Base-by-base conservation (phyloP, 2,888 invertebrate genomes). In the Catocala fraxini region DNA sequence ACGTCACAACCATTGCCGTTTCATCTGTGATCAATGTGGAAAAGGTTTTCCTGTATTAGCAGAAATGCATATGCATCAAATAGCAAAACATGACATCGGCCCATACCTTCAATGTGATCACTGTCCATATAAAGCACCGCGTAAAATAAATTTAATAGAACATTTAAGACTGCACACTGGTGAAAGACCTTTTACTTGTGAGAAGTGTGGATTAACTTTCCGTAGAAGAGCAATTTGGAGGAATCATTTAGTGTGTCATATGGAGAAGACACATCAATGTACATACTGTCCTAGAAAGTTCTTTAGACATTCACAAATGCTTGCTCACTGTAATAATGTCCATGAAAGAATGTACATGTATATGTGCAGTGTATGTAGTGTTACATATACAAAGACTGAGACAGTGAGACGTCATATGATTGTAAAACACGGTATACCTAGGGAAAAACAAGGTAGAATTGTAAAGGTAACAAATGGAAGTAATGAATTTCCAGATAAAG, bases 161-260 rank as follows among this genome's bases (percentile, higher is more conserved):
- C 93, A 94, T 66, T 82, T 86, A 34, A 63, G 93, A 9, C 55
- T 91, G 5, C 94, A 94, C 57, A 89, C 93, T 0, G 93, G 93
- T 0, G 93, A 93, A 63, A 65, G 93, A 25, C 94, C 94, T 0
- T 93, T 89, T 41, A 82, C 91, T 0, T 94, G 94, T 68, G 92
- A 93, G 0, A 88, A 90, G 63, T 94, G 94, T 15, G 93, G 93
- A 0, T 63, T 92, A 3, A 92, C 91, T 0, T 94, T 93, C 78
- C 85, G 91, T 0, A 79, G 92, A 59, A 79, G 83, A 57, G 88
- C 86, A 0, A 87, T 92, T 49, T 92, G 90, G 87, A 88, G 74
- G n/a, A 91, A 90, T 15, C 94, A 94, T 73, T 70, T 89, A n/a
- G 71, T 89, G n/a, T 83, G 85, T 49, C 93, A 94, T 55, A 78